These are phyloP conservation scores for Lasioglossum malachurum DNA, from an alignment of 2,888 invertebrate species.

Conservation along the genomic window DNA sequence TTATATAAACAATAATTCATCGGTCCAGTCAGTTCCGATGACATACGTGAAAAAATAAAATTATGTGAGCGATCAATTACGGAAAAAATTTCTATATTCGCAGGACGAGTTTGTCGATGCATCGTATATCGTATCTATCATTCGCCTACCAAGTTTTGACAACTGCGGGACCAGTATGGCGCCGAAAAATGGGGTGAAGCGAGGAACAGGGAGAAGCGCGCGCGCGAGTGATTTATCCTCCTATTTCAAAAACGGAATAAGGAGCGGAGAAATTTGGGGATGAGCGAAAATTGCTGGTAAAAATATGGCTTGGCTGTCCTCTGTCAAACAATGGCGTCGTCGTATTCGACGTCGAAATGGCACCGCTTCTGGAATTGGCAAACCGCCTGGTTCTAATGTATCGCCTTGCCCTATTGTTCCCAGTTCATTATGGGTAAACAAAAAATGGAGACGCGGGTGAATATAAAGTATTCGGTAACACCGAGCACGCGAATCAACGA, in stretches of 20 bases:
- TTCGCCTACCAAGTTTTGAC: not conserved
- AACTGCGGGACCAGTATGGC: not conserved
- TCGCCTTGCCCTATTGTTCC: conserved; percentile 51
- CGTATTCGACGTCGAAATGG: conserved; percentile 29
- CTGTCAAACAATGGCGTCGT: conserved; percentile 46
- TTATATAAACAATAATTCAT: too few species aligned
- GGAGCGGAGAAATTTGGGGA: conserved; percentile 4
- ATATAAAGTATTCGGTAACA: not conserved
- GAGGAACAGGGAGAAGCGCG: not conserved
- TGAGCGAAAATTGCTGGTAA: conserved; percentile 24
- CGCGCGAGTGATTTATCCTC: conserved; percentile 7
- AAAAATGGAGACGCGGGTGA: not conserved
- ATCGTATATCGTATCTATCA: not conserved
- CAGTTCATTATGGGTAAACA: conserved; percentile 52
- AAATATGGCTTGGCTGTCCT: conserved; percentile 34
- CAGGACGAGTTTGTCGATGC: not conserved
- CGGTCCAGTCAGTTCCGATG: not conserved
- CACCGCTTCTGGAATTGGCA: conserved; percentile 46
- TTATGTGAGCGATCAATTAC: not conserved
- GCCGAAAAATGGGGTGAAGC: not conserved
- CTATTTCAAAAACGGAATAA: conserved; percentile 8
- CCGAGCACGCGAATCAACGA: not conserved
- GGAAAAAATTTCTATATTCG: not conserved
- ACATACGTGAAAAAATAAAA: not conserved
- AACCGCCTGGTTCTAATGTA: conserved; percentile 51